phyloP scores from a whole-genome alignment of 1,140 invertebrate genomes.

The Euwallacea similis region DNA sequence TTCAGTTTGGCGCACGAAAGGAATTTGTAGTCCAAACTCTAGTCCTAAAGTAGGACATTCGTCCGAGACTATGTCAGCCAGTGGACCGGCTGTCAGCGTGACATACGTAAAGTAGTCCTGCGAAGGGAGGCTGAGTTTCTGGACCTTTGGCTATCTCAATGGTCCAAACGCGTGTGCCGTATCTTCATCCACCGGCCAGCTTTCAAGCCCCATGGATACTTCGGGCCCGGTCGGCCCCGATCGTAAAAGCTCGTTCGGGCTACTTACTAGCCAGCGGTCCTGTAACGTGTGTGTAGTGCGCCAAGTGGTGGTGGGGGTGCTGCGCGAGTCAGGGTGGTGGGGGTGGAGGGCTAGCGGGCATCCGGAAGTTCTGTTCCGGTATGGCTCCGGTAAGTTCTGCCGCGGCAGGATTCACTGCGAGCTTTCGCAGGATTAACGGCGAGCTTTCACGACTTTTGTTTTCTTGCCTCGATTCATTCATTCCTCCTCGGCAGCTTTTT shows the following conservation, averaged over 20 bases:
- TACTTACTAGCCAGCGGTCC: constrained; percentile 54
- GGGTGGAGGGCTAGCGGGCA: constrained; percentile 47
- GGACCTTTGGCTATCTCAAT: constrained; percentile 53
- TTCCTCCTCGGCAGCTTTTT: too few species aligned
- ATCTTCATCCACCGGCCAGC: constrained; percentile 46
- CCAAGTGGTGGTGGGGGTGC: constrained; percentile 47
- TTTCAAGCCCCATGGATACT: constrained; percentile 45
- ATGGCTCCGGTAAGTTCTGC: constrained; percentile 41
- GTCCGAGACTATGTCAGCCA: background rate
- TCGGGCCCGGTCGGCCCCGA: constrained; percentile 39
- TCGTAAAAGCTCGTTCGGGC: constrained; percentile 46
- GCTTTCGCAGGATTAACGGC: background rate
- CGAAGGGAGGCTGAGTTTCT: constrained; percentile 30
- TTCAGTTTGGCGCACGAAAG: constrained; percentile 15
- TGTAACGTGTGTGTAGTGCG: constrained; percentile 39
- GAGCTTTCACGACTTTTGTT: background rate
- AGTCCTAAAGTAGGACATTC: background rate
- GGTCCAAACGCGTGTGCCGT: constrained; percentile 53
- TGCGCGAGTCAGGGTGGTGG: constrained; percentile 47
- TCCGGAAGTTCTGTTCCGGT: constrained; percentile 46
- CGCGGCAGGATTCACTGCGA: constrained; percentile 4
- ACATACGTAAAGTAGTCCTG: constrained; percentile 11
- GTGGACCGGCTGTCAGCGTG: constrained; percentile 20
- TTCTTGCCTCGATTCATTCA: too few species aligned
- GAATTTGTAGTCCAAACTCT: background rate